Base-by-base conservation (phyloP, 1,140 invertebrate genomes). In the Zelostemma sp. region DNA sequence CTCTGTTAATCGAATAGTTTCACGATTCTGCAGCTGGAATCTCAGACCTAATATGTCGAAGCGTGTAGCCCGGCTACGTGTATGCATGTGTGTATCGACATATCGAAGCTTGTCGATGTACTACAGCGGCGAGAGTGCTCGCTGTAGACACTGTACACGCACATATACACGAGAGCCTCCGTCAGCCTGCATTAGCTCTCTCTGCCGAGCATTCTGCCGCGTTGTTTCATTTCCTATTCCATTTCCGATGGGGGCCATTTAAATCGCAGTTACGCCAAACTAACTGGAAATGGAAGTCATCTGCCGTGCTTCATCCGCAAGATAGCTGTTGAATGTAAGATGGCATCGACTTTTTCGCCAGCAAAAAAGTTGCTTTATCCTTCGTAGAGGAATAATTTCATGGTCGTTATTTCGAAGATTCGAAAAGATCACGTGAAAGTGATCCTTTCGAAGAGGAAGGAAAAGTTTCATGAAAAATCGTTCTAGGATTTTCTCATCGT, bases 191-290 rank as follows among this genome's bases (percentile, higher is more conserved):
- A 64, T 70, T 68, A 65, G 59, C 57, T 64, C 58, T 57, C 68
- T 56, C 68, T 54, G 28, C 62, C 64, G 68, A 58, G 67, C 68
- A 56, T 53, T 56, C 21, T 65, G 61, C 72, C 55, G 70, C 70
- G 75, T 80, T 78, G 78, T 80, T 80, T 80, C 79, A 80, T 82
- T 82, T 80, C 80, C 80, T 80, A 80, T 80, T 79, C 75, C 75
- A 82, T 82, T 82, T 82, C 79, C 80, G 78, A 80, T 80, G 79
- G 72, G 72, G 70, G 73, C 64, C 79, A 80, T 80, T 82, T 80
- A 80, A 79, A 82, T 80, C 73, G 72, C 71, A 80, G 76, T 80
- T 80, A 77, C 69, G 67, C 47, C 73, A 63, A 76, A 73, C 76
- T 72, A 78, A 78, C 76, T 76, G 77, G 76, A 77, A 79, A 79